phyloP scores from a whole-genome alignment of 2,797 vertebrate species.

The Periparus ater region DNA sequence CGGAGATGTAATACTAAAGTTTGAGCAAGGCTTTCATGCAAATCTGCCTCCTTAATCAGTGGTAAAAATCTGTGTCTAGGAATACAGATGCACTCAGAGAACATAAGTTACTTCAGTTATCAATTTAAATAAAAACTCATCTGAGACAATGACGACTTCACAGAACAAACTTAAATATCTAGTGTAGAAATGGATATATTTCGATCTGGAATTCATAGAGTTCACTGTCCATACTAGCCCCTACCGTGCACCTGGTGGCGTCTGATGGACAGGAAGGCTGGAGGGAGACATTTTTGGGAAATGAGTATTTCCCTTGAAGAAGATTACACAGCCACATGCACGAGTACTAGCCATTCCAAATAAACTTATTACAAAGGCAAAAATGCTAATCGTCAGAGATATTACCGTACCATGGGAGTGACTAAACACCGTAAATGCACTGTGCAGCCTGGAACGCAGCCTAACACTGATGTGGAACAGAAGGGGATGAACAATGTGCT shows the following conservation, averaged over 20 bases:
- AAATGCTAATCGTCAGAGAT: not conserved
- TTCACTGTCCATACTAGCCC: not conserved
- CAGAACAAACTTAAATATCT: not conserved
- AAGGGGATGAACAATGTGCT: not conserved
- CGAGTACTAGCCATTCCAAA: not conserved
- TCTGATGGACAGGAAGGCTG: not conserved
- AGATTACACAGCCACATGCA: not conserved
- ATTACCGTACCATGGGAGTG: not conserved
- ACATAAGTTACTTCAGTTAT: not conserved
- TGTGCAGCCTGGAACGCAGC: not conserved
- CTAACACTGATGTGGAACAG: not conserved
- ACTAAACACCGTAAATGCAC: not conserved
- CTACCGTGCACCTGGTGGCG: not conserved
- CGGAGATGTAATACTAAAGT: not conserved
- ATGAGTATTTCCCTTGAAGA: not conserved
- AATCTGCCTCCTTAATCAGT: not conserved
- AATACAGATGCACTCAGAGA: not conserved
- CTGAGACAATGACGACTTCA: not conserved
- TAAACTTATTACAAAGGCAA: constrained; percentile 11
- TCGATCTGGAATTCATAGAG: not conserved
- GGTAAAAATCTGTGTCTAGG: not conserved
- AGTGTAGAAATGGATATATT: not conserved
- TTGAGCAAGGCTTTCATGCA: not conserved
- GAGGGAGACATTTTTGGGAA: not conserved
- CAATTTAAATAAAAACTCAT: not conserved